Percentiles rank a stretch among this genome's conserved stretches.
Evolutionary conservation across 1,140 invertebrate species (phyloP).

Genomic region (Drosophila obscura): DNA sequence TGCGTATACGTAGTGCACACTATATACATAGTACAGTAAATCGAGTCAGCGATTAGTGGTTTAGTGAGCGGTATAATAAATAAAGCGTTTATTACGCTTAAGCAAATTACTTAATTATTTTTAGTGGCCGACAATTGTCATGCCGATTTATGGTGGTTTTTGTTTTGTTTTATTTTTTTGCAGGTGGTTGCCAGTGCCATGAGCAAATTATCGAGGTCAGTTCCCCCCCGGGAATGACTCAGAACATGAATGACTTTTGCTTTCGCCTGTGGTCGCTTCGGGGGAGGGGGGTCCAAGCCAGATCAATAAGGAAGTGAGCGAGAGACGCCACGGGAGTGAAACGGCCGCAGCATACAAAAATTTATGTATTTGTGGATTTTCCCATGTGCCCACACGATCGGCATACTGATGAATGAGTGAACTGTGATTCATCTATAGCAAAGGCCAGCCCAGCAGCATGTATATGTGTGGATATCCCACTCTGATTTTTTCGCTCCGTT

Average conservation of each 20-base stretch:
- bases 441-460: neutral
- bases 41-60: slow-evolving; percentile 10
- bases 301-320: slow-evolving; percentile 47
- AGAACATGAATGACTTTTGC: slow-evolving; percentile 49
- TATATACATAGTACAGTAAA: slow-evolving; percentile 20
- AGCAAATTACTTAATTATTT: slow-evolving; percentile 8
- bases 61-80: slow-evolving; percentile 18
- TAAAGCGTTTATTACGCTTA: slow-evolving; percentile 18
- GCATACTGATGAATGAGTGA: slow-evolving; percentile 17
- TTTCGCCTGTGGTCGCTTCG: slow-evolving; percentile 14
- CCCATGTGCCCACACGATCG: slow-evolving; percentile 28
- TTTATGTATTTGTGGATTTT: slow-evolving; percentile 23
- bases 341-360: slow-evolving; percentile 17
- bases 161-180: neutral
- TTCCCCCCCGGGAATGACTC: slow-evolving; percentile 37
- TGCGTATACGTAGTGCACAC: slow-evolving; percentile 52
- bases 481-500: neutral
- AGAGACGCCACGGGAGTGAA: neutral
- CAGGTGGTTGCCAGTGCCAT: neutral
- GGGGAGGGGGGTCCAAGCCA: slow-evolving; percentile 2
- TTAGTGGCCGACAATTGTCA: slow-evolving; percentile 1
- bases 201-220: slow-evolving; percentile 42
- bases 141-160: slow-evolving; percentile 8
- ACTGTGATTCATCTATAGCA: slow-evolving; percentile 27
- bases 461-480: slow-evolving; percentile 8